Evolutionary conservation across 2,113 vertebrate genomes (phyloP).

Genomic region (Girardinichthys multiradiatus): DNA sequence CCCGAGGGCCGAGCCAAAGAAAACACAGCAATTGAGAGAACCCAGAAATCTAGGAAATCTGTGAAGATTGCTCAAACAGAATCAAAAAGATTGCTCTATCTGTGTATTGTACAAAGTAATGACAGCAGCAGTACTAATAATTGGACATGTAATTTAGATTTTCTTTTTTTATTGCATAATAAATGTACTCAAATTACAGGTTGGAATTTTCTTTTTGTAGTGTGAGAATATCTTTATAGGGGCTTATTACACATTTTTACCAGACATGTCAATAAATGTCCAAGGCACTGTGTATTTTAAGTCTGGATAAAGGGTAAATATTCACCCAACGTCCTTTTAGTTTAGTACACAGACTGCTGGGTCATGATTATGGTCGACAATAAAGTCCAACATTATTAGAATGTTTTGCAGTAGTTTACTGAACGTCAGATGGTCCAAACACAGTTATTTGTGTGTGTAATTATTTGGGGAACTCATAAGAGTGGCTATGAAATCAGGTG

Average conservation of each 20-base stretch:
- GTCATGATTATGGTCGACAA: background rate
- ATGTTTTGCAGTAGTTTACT: background rate
- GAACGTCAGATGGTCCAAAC: background rate
- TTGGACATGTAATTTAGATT: too few relatives aligned
- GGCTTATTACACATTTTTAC: background rate
- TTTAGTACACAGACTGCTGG: background rate
- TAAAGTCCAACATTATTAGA: constrained; percentile 7
- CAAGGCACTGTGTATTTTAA: background rate
- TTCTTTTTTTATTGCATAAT: too few relatives aligned
- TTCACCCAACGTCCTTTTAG: fast-evolving
- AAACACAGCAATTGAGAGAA: too few relatives aligned
- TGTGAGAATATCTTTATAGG: too few relatives aligned
- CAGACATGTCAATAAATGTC: background rate
- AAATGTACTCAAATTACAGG: background rate
- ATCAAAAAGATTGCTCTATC: too few relatives aligned
- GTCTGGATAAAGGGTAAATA: background rate
- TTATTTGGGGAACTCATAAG: background rate
- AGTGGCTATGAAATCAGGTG: constrained; percentile 8
- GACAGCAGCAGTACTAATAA: too few relatives aligned
- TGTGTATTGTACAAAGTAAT: too few relatives aligned
- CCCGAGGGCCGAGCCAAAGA: too few relatives aligned
- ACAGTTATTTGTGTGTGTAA: background rate
- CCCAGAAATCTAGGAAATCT: too few relatives aligned
- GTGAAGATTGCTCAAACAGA: too few relatives aligned
- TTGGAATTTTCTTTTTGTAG: background rate